Base-by-base conservation (phyloP, 2,113 vertebrate genomes). In the Gyps fulvus region DNA sequence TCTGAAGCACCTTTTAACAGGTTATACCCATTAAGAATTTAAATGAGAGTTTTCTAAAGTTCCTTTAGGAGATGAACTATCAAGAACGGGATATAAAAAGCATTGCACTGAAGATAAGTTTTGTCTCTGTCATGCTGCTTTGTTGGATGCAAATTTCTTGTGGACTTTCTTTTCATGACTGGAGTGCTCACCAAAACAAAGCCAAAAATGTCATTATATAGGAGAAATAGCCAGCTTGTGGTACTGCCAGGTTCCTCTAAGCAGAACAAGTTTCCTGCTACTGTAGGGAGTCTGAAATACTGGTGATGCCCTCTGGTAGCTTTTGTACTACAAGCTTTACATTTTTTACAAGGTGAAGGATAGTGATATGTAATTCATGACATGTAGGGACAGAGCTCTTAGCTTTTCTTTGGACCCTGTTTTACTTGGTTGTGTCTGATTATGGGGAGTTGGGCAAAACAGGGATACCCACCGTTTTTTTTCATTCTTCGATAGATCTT, bases 1-100 rank as follows among this genome's bases (percentile, higher is more conserved):
- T 94, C 69, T 92, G 49, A 89, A 95, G 52, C 54, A 91, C 87
- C 91, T 96, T 90, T 93, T 89, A 92, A 82, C 87, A 77, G 76
- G 74, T 92, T 91, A 74, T 74, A 84, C 22, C 55, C 49, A 23
- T 89, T 81, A 90, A 90, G 63, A 93, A 89, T 92, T 94, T 80
- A 82, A 95, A 95, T 87, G 73, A 87, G 43, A 89, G 32, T 13
- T 78, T 90, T 89, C 43, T 72, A 16, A 93, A 89, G 31, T 89
- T 96, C 26, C 29, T 87, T 82, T 83, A 87, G 25, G 57, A 88
- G 78, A 36, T 77, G n/a, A 80, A 66, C 62, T 86, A 26, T 89
- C 74, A 77, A 92, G 83, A n/a, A n/a, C 7, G 6, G 8, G 18
- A 32, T 85, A 77, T 85, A 82, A 91, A 96, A 91, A 85, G 49